Evolutionary conservation across 2,888 invertebrate species (phyloP).

Genomic region (Osmoderma eremita): DNA sequence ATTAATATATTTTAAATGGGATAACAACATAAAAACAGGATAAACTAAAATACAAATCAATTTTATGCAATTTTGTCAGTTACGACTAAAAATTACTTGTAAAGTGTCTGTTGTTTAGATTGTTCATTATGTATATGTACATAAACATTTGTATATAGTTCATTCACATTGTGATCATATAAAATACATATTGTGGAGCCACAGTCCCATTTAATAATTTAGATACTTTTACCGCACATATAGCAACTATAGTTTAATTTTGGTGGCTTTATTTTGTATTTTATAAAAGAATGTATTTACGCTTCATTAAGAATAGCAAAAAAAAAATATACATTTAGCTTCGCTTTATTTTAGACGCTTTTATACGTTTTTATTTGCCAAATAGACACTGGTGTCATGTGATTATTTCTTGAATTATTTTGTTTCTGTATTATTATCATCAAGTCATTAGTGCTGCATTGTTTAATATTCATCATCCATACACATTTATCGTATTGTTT

Average conservation of each 20-base stretch:
- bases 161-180: too few relatives aligned
- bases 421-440: constrained; percentile 17
- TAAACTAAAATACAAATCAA: constrained; percentile 1
- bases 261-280: too few relatives aligned
- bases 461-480: constrained; percentile 11
- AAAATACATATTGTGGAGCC: too few relatives aligned
- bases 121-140: constrained; percentile 1
- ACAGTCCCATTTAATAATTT: too few relatives aligned
- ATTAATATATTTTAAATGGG: too few relatives aligned
- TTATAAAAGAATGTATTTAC: too few relatives aligned
- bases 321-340: too few relatives aligned
- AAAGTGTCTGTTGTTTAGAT: background rate
- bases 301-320: too few relatives aligned
- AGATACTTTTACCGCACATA: too few relatives aligned
- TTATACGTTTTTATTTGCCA: background rate
- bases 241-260: too few relatives aligned
- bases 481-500: constrained; percentile 16
- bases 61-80: background rate
- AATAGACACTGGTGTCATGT: constrained; percentile 6
- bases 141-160: too few relatives aligned
- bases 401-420: background rate
- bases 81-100: background rate
- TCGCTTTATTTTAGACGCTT: too few relatives aligned
- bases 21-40: background rate
- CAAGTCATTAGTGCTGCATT: constrained; percentile 5